These are phyloP conservation scores for Neodiprion pinetum DNA, from an alignment of 1,140 invertebrate species.

Conservation along the genomic window DNA sequence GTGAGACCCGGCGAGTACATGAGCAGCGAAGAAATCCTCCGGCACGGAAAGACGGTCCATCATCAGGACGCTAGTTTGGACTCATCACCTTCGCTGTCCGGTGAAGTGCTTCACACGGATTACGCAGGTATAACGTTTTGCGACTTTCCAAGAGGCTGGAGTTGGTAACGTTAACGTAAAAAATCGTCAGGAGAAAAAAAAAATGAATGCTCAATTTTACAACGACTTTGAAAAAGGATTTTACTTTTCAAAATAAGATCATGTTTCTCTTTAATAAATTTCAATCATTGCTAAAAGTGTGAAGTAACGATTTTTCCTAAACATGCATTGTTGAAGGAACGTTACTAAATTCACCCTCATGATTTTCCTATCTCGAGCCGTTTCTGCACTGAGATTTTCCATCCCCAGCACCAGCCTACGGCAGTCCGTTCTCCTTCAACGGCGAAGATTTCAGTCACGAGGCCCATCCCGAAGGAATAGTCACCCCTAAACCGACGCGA, in stretches of 20 bases:
- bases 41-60: slow-evolving; percentile 55
- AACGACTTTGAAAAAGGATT: neutral
- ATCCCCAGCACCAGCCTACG: slow-evolving; percentile 45
- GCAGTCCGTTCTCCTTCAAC: slow-evolving; percentile 47
- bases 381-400: neutral
- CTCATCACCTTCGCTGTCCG: slow-evolving; percentile 51
- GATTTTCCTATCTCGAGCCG: neutral
- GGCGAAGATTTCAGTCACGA: slow-evolving; percentile 71
- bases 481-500: slow-evolving; percentile 44
- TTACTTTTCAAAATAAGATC: slow-evolving; percentile 13
- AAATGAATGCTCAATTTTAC: no score
- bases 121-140: slow-evolving; percentile 54
- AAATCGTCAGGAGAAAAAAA: no score
- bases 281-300: no score
- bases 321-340: slow-evolving; percentile 41
- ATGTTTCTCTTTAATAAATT: no score
- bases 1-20: slow-evolving; percentile 78
- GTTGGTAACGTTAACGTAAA: no score
- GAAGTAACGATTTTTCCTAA: slow-evolving; percentile 25
- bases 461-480: slow-evolving; percentile 39
- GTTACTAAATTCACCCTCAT: slow-evolving; percentile 19
- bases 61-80: slow-evolving; percentile 52
- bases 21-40: slow-evolving; percentile 76
- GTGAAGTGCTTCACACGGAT: slow-evolving; percentile 54
- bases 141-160: neutral